Base-by-base conservation (phyloP, 2,888 invertebrate species). In the Hermodice carunculata region DNA sequence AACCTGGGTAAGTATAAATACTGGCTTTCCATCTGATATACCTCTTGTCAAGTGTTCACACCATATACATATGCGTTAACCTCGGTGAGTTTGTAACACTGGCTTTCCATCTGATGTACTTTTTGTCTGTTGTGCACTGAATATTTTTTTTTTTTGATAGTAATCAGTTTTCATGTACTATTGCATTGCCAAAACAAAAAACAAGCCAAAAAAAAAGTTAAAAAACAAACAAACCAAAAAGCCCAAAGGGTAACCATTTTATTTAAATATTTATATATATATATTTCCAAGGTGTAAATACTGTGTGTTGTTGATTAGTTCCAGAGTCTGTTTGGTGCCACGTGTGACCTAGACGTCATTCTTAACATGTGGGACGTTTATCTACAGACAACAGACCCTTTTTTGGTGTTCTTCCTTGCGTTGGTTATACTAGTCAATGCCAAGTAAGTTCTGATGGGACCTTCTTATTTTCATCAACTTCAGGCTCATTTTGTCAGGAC, bases 381-480 rank as follows among this genome's bases (percentile, higher is more conserved):
- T 85, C 94, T 98, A 83, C 96, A 96, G 87, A 93, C 94, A 84
- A 92, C 94, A 24, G 98, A 99, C 88, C 96, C 96, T 11, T 99
- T 98, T 88, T 92, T 97, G 73, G 91, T 97, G 80, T 95, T 98
- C 87, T 98, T 97, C 82, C 89, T 99, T 66, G 93, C 95, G 14
- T 89, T 99, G 44, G 97, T 98, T 60, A 95, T 99, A 89, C 90
- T 98, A 26, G 92, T 98, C 60, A 98, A 98, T 89, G 94, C 95
- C 8, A 92, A 90, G 89, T 91, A 81, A 83, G 69, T 70, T 3
- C 24, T 40, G 17, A 19, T 44, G 17, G 11, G 19, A 11, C 22
- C 8, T 11, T 52, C 51, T 11, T 11, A 29, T 14, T 8, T 51
- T 8, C n/a, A n/a, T n/a, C n/a, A n/a, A n/a, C n/a, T n/a, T n/a